Evolutionary conservation across 2,888 invertebrate species (phyloP).

Genomic region (Agriopis leucophaearia): DNA sequence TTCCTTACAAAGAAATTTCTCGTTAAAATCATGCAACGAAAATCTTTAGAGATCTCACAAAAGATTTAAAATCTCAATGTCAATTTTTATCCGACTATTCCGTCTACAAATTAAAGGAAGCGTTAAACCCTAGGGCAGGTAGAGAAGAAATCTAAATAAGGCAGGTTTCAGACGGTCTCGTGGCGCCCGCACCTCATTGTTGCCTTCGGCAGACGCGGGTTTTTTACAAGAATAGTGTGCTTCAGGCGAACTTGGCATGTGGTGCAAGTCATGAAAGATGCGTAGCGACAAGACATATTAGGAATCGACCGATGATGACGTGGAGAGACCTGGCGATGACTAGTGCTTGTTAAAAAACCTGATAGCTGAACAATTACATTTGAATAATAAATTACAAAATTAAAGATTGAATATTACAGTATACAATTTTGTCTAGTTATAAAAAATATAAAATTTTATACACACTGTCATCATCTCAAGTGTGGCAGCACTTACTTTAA

Average conservation of each 20-base stretch:
- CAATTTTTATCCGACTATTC: conserved; percentile 24
- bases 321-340: too few species aligned
- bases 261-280: conserved; percentile 13
- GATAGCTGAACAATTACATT: too few species aligned
- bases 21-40: conserved; percentile 5
- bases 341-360: too few species aligned
- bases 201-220: conserved; percentile 39
- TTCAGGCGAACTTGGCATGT: conserved; percentile 25
- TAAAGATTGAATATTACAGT: too few species aligned
- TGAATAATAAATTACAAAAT: too few species aligned
- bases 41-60: conserved; percentile 10
- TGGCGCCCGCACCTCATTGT: conserved; percentile 45
- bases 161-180: conserved; percentile 39
- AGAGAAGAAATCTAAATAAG: conserved; percentile 46
- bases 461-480: too few species aligned
- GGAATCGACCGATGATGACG: not conserved
- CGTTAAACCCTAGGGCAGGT: conserved; percentile 26
- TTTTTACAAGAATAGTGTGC: conserved; percentile 41
- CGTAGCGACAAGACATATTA: too few species aligned
- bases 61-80: conserved; percentile 22
- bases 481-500: too few species aligned
- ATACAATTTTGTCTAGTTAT: too few species aligned
- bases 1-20: not conserved
- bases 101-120: conserved; percentile 35
- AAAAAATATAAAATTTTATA: too few species aligned